These are phyloP conservation scores for Neotoxoptera formosana DNA, from an alignment of 1,140 invertebrate species.

Conservation along the genomic window DNA sequence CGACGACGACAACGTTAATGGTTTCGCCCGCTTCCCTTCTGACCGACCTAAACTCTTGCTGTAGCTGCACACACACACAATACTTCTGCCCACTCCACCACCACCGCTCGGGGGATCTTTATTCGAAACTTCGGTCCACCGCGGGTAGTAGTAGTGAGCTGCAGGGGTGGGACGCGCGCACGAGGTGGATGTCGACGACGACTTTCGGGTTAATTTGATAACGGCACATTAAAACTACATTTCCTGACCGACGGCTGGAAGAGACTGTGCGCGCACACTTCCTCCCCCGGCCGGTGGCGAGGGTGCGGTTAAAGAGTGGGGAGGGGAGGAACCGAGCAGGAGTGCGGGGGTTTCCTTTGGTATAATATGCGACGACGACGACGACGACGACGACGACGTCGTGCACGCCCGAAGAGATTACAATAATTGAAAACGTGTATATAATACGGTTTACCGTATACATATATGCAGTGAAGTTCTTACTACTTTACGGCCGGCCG, in stretches of 20 bases:
- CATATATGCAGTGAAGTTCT: constrained; percentile 19
- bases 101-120: constrained; percentile 22
- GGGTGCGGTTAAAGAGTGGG: neutral
- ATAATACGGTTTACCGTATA: constrained; percentile 24
- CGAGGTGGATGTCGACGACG: constrained; percentile 50
- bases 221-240: constrained; percentile 58
- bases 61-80: neutral
- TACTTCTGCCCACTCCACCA: neutral
- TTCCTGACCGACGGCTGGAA: constrained; percentile 55
- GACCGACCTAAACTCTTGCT: constrained; percentile 48
- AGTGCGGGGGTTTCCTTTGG: constrained; percentile 28
- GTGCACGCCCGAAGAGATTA: constrained; percentile 49
- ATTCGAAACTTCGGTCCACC: constrained; percentile 46
- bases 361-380: neutral
- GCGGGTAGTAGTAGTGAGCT: neutral
- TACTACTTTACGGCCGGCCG: constrained; percentile 2
- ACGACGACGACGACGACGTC: neutral
- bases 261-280: constrained; percentile 26
- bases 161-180: neutral
- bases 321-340: neutral
- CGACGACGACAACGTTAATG: constrained; percentile 55
- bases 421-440: constrained; percentile 53
- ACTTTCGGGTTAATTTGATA: constrained; percentile 57
- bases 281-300: neutral
- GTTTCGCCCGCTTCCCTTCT: constrained; percentile 41